Evolutionary conservation across 2,113 vertebrate genomes (phyloP).

Genomic region (Sylvietta virens): DNA sequence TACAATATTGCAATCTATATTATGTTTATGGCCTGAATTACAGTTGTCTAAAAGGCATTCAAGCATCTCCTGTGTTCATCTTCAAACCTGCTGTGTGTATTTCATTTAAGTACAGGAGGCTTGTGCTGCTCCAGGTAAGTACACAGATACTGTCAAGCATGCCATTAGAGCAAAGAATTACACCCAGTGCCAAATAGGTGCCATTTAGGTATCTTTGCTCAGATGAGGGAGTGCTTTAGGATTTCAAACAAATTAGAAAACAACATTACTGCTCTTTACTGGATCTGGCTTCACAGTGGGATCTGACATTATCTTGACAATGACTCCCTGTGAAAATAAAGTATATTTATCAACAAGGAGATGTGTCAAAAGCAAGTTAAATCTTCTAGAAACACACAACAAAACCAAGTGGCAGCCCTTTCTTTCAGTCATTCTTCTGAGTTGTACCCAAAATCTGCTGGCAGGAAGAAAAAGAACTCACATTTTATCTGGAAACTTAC

Average conservation of each 20-base stretch:
- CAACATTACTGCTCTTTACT: neutral
- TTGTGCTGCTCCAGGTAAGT: conserved; percentile 2
- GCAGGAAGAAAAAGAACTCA: neutral
- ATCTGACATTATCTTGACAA: neutral
- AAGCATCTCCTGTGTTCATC: neutral
- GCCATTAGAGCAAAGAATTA: neutral
- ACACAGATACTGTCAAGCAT: neutral
- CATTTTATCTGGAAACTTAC: neutral
- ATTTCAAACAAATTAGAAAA: conserved; percentile 11
- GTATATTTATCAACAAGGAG: neutral
- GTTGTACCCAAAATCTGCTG: neutral
- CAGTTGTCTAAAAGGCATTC: neutral
- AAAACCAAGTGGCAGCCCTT: neutral
- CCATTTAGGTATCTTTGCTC: neutral
- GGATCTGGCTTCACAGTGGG: neutral
- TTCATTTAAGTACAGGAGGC: conserved; percentile 9
- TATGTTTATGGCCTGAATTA: conserved; percentile 23
- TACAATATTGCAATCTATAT: neutral
- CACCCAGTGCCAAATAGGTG: neutral
- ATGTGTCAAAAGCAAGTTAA: neutral
- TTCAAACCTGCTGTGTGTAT: neutral
- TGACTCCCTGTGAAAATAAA: neutral
- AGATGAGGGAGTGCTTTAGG: neutral
- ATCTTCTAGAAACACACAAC: neutral
- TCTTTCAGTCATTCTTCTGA: neutral